A percentile compares a stretch with the other conserved stretches of the same genome.
phyloP scores from a whole-genome alignment of 1,140 invertebrate species.

The Drosophila yakuba region DNA sequence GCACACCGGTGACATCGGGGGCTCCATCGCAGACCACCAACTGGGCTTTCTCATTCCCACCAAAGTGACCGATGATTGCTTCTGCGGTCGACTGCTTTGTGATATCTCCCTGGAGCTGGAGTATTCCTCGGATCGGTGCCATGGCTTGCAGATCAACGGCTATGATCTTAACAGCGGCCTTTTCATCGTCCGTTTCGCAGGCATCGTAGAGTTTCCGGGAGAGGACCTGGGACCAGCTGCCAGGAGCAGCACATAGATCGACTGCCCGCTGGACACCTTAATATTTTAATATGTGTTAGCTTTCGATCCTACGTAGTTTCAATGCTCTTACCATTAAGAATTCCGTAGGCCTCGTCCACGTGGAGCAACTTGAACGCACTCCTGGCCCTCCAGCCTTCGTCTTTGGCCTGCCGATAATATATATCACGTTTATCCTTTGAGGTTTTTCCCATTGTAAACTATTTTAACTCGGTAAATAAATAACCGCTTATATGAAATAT shows the following conservation, averaged over 20 bases:
- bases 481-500: constrained; percentile 6
- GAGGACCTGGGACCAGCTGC: constrained; percentile 99
- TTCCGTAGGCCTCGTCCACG: constrained; percentile 97
- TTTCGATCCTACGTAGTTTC: too few species aligned
- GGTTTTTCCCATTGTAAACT: constrained; percentile 92
- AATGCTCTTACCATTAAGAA: constrained; percentile 90
- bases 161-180: constrained; percentile 93
- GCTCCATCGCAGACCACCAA: constrained; percentile 99
- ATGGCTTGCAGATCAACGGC: constrained; percentile 99
- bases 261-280: constrained; percentile 95
- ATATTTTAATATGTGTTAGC: neutral
- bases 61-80: constrained; percentile 95
- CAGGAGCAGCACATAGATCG: constrained; percentile 98
- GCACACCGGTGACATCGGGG: constrained; percentile 99
- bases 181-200: constrained; percentile 84
- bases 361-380: constrained; percentile 99
- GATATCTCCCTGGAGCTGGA: constrained; percentile 99
- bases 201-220: constrained; percentile 90
- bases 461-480: neutral
- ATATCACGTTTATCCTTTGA: constrained; percentile 99
- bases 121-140: constrained; percentile 97
- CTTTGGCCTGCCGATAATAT: constrained; percentile 98
- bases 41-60: constrained; percentile 92
- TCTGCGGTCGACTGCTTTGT: constrained; percentile 96
- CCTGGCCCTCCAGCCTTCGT: constrained; percentile 98